phyloP scores from a whole-genome alignment of 2,113 vertebrate genomes.

The Gobius niger region DNA sequence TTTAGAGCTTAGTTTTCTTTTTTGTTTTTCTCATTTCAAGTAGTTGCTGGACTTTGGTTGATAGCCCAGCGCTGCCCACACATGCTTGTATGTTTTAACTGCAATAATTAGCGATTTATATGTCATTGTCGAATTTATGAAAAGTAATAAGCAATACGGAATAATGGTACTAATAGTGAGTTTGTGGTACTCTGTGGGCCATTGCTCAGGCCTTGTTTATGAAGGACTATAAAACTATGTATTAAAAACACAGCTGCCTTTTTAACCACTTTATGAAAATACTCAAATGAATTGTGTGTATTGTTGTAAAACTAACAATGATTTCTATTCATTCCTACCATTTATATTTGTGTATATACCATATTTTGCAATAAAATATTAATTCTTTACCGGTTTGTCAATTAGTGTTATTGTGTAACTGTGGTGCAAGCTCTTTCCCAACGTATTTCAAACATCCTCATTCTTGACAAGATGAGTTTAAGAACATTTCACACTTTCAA shows the following conservation, averaged over 20 bases:
- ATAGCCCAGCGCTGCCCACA: slow-evolving; percentile 3
- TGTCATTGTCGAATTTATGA: not conserved
- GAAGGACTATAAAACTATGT: slow-evolving; percentile 64
- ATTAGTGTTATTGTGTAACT: not conserved
- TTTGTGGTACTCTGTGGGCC: slow-evolving; percentile 30
- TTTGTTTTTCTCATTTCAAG: slow-evolving; percentile 17
- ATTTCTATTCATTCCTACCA: slow-evolving; percentile 39
- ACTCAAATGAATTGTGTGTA: slow-evolving; percentile 24
- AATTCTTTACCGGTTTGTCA: slow-evolving; percentile 34
- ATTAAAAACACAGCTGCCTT: slow-evolving; percentile 29
- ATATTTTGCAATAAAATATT: slow-evolving; percentile 71
- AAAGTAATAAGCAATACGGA: slow-evolving; percentile 37
- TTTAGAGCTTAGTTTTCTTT: slow-evolving; percentile 30
- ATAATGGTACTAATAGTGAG: slow-evolving; percentile 59
- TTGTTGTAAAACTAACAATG: slow-evolving; percentile 45
- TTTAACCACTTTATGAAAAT: slow-evolving; percentile 48
- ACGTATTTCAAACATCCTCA: not conserved
- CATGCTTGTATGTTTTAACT: slow-evolving; percentile 5
- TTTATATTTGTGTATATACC: slow-evolving; percentile 67
- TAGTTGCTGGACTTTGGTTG: slow-evolving; percentile 12
- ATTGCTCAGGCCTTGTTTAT: slow-evolving; percentile 22
- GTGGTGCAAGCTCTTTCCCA: not conserved
- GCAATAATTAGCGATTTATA: not conserved
- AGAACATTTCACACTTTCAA: no score
- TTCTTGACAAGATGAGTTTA: not conserved